Evolutionary conservation across 2,888 invertebrate species (phyloP).

Genomic region (Arrhopalites spinosus): DNA sequence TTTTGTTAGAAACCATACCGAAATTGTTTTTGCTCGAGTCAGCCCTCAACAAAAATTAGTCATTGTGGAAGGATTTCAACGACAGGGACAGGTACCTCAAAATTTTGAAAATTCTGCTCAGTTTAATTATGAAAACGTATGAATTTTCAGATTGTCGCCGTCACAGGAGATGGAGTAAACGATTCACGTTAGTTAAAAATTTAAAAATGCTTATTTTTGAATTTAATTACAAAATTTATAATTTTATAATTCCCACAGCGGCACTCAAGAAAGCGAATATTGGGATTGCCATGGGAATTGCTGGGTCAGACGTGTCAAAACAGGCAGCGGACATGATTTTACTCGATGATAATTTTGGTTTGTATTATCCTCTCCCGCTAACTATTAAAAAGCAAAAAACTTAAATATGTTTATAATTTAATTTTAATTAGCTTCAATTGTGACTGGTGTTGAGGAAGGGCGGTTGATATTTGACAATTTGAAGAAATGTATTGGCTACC

Average conservation of each 20-base stretch:
- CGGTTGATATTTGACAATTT: constrained; percentile 95
- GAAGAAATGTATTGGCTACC: constrained; percentile 98
- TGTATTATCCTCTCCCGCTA: too few relatives aligned
- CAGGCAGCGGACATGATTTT: constrained; percentile 99
- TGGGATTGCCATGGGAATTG: constrained; percentile 66
- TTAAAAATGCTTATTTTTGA: too few relatives aligned
- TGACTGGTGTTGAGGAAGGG: constrained; percentile 86
- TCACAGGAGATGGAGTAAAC: constrained; percentile 82
- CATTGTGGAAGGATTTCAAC: constrained; percentile 89
- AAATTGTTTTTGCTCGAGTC: constrained; percentile 95
- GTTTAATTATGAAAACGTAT: too few relatives aligned
- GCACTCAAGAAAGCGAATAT: constrained; percentile 92
- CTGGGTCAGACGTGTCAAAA: constrained; percentile 91
- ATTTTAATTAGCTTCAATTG: constrained; percentile 98
- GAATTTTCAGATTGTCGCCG: constrained; percentile 25
- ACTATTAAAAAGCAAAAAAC: too few relatives aligned
- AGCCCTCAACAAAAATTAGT: constrained; percentile 94
- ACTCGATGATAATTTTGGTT: constrained; percentile 92
- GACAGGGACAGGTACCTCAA: constrained; percentile 71
- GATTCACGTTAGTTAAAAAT: constrained; percentile 68
- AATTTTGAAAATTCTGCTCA: not conserved
- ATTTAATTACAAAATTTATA: too few relatives aligned
- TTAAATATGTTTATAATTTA: too few relatives aligned
- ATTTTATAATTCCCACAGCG: constrained; percentile 57
- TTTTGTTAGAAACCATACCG: constrained; percentile 71